These are phyloP conservation scores for Epicampocera succincta DNA, from an alignment of 2,888 invertebrate genomes.

Conservation along the genomic window DNA sequence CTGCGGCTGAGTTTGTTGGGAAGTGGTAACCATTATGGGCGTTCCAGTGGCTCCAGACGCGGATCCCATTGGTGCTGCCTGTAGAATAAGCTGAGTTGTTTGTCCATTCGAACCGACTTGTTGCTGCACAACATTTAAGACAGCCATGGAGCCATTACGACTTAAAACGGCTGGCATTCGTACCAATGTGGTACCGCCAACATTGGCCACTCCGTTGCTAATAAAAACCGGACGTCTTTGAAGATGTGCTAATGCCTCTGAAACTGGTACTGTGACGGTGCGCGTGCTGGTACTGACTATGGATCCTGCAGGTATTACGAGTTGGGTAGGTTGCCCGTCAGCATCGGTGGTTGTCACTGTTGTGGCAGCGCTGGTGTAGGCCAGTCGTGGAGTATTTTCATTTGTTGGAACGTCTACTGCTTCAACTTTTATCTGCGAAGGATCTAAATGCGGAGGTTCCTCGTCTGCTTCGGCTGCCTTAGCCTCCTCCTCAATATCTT, in stretches of 20 bases:
- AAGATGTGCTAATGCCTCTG: conserved; percentile 76
- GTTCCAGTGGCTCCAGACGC: conserved; percentile 58
- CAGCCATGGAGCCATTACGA: conserved; percentile 77
- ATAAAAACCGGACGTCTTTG: conserved; percentile 79
- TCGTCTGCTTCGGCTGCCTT: conserved; percentile 78
- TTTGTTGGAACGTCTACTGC: conserved; percentile 72
- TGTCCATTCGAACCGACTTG: conserved; percentile 71
- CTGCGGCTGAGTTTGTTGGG: conserved; percentile 60
- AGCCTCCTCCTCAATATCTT: conserved; percentile 79
- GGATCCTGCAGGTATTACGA: conserved; percentile 77
- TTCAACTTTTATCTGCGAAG: conserved; percentile 75
- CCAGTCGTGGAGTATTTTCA: conserved; percentile 72
- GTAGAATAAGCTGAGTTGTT: conserved; percentile 76
- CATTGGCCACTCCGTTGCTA: conserved; percentile 75
- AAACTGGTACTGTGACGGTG: conserved; percentile 75
- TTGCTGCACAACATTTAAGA: conserved; percentile 77
- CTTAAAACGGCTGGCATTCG: conserved; percentile 78
- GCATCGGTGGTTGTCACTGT: conserved; percentile 67
- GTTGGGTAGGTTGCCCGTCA: conserved; percentile 73
- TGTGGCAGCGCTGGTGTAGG: conserved; percentile 72
- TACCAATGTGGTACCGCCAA: conserved; percentile 76
- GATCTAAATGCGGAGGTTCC: conserved; percentile 71
- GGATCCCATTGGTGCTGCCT: conserved; percentile 71
- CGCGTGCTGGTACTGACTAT: conserved; percentile 75
- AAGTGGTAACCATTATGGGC: conserved; percentile 69